Conservation (phyloP, 1,140 invertebrate species). For the Bombus waltoni region DNA sequence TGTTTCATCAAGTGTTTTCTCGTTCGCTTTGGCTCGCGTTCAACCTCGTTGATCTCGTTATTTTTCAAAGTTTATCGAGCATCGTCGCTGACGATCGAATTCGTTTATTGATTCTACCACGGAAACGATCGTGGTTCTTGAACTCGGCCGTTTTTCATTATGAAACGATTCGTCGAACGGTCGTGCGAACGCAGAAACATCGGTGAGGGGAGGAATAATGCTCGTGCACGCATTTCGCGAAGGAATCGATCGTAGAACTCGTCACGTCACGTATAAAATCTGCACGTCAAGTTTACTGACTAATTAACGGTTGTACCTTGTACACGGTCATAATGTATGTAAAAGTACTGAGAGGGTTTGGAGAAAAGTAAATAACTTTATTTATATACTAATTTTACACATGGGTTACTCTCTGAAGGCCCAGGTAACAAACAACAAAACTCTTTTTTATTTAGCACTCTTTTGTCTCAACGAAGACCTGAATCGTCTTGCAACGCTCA, state of each 20-base stretch:
- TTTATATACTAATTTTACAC: too few species aligned
- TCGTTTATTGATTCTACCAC: neutral
- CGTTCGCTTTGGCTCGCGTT: neutral
- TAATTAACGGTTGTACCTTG: conserved; percentile 58
- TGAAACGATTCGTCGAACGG: neutral
- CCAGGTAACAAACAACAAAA: too few species aligned
- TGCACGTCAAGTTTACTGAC: conserved; percentile 45
- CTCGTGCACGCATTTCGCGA: neutral
- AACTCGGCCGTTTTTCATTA: neutral
- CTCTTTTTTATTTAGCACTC: too few species aligned
- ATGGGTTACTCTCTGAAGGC: too few species aligned
- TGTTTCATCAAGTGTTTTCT: neutral
- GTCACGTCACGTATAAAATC: conserved; percentile 23
- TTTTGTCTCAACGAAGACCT: too few species aligned
- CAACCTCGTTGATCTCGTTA: neutral
- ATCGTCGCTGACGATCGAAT: neutral
- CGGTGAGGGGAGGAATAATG: neutral
- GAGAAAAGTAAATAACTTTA: too few species aligned
- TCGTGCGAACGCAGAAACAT: neutral
- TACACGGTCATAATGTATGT: neutral
- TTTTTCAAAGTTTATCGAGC: neutral
- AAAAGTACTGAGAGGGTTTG: too few species aligned
- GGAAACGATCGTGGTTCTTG: conserved; percentile 1
- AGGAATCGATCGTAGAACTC: conserved; percentile 49
- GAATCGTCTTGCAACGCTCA: too few species aligned